phyloP scores from a whole-genome alignment of 2,113 vertebrate genomes.

The Telmatochromis brachygnathus region DNA sequence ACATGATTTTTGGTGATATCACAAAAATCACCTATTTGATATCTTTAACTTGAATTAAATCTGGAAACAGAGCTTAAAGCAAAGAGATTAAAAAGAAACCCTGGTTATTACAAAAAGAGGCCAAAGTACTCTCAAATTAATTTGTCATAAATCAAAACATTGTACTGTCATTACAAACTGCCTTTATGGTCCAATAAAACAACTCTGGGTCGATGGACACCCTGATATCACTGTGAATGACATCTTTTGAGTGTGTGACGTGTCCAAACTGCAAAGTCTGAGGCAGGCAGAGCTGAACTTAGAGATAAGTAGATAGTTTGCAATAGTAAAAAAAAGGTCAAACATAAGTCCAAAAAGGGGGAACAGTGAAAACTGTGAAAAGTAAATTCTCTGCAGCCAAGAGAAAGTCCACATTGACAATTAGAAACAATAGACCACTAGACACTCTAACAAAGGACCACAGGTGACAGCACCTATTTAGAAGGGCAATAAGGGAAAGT shows the following conservation, averaged over 20 bases:
- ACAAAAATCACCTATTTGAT: background rate
- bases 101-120: background rate
- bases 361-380: background rate
- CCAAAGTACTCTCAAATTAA: background rate
- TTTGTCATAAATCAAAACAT: background rate
- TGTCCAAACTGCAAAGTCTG: background rate
- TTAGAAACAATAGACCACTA: background rate
- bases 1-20: background rate
- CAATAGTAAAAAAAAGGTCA: background rate
- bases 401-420: background rate
- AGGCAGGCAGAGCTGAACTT: background rate
- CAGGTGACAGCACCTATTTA: background rate
- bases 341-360: background rate
- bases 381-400: background rate
- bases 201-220: background rate
- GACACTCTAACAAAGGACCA: background rate
- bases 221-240: background rate
- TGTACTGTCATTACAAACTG: background rate
- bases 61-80: background rate
- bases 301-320: background rate
- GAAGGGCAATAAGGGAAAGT: background rate
- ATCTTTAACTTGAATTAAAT: background rate
- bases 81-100: background rate
- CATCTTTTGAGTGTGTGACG: background rate
- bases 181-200: background rate